Evolutionary conservation across 2,797 vertebrate species (phyloP).

Genomic region (Lepidocolaptes lacrymiger): DNA sequence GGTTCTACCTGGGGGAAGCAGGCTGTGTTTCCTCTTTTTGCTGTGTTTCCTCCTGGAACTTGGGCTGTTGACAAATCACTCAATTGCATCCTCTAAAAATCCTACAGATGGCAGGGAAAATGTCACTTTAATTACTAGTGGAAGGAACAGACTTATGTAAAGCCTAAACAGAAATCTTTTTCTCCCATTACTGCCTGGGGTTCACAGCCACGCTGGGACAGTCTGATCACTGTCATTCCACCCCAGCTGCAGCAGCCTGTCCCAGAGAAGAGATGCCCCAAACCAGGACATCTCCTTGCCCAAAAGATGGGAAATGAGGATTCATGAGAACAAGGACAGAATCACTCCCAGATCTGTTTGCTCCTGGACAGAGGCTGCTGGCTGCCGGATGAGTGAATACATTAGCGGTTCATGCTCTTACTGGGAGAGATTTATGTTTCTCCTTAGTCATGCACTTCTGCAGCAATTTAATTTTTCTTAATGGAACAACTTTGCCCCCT

Average conservation of each 20-base stretch:
- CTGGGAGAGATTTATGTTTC: background rate
- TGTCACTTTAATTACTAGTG: slow-evolving; percentile 48
- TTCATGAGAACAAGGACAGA: background rate
- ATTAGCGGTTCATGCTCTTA: accelerated
- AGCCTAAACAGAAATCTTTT: background rate
- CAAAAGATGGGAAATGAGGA: background rate
- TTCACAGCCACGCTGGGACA: background rate
- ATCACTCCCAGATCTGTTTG: background rate
- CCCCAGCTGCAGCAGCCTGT: background rate
- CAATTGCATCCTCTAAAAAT: slow-evolving; percentile 3
- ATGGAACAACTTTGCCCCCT: background rate
- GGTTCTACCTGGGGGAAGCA: background rate
- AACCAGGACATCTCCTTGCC: background rate
- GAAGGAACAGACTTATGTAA: background rate
- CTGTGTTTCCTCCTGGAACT: slow-evolving; percentile 20
- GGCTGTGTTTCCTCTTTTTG: background rate
- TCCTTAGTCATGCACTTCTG: background rate
- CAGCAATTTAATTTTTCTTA: background rate
- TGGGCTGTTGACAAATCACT: slow-evolving; percentile 35
- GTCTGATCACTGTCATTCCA: accelerated
- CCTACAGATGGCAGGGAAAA: slow-evolving; percentile 59
- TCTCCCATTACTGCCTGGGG: background rate
- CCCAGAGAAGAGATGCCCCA: background rate
- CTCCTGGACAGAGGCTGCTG: background rate
- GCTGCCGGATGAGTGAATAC: background rate